Evolutionary conservation across 2,797 vertebrate genomes (phyloP).

Genomic region (Aphelocoma californica): DNA sequence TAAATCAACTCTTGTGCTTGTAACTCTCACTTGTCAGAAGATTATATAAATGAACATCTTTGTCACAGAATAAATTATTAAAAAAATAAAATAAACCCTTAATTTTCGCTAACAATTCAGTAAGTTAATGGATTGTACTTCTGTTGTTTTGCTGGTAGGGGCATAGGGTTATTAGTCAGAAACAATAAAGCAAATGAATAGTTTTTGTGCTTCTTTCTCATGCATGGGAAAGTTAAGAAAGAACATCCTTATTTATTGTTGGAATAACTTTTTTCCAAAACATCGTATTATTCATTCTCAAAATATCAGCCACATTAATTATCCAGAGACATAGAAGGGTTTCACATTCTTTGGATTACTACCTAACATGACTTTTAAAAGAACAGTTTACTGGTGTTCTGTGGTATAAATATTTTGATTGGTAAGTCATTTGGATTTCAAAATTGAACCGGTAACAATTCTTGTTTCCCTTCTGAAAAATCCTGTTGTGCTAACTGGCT

Average conservation of each 20-base stretch:
- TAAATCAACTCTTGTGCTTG: background rate
- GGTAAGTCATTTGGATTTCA: background rate
- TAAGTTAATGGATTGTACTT: background rate
- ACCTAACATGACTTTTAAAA: background rate
- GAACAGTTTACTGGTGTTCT: background rate
- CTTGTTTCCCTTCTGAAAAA: background rate
- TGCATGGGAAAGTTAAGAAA: background rate
- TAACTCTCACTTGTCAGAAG: background rate
- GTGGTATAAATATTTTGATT: background rate
- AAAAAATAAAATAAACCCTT: background rate
- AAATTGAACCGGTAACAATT: background rate
- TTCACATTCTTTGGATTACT: background rate
- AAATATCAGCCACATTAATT: conserved; percentile 10
- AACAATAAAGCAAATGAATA: background rate
- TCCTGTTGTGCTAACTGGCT: background rate
- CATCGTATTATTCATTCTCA: background rate
- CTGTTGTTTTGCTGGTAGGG: background rate
- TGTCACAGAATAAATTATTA: background rate
- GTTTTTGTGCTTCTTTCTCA: background rate
- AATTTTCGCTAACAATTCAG: background rate
- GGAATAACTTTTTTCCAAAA: background rate
- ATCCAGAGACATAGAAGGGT: background rate
- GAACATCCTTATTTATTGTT: background rate
- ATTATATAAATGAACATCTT: background rate
- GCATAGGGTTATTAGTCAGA: background rate